These are phyloP conservation scores for Drosophila meridiana DNA, from an alignment of 2,888 invertebrate genomes.

Conservation along the genomic window DNA sequence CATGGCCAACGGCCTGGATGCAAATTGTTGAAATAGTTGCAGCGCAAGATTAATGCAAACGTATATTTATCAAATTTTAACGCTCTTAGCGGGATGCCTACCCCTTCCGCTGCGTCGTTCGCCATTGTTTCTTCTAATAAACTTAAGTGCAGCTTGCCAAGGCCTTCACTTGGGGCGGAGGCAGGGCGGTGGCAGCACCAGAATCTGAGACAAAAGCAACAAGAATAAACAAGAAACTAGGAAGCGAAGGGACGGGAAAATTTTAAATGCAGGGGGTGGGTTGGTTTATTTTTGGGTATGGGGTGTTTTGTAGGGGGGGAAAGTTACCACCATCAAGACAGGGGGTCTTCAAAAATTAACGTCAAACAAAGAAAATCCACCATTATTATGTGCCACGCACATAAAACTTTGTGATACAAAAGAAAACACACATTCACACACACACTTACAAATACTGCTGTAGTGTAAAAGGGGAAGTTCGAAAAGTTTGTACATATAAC, in stretches of 20 bases:
- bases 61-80: constrained; percentile 71
- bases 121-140: constrained; percentile 74
- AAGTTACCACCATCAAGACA: too few species aligned
- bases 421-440: constrained; percentile 25
- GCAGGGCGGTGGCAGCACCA: constrained; percentile 21
- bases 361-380: constrained; percentile 82
- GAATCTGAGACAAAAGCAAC: constrained; percentile 70
- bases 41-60: constrained; percentile 68
- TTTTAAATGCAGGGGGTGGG: too few species aligned
- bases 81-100: constrained; percentile 41
- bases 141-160: constrained; percentile 76
- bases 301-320: too few species aligned
- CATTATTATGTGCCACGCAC: constrained; percentile 83
- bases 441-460: not conserved
- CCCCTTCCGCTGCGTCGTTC: not conserved
- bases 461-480: constrained; percentile 23
- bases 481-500: too few species aligned
- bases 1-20: constrained; percentile 47
- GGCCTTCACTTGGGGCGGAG: not conserved
- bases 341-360: too few species aligned
- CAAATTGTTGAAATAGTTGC: constrained; percentile 73
- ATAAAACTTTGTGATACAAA: constrained; percentile 63
- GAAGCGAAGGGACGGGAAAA: too few species aligned
- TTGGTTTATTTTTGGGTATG: too few species aligned
- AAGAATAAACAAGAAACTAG: too few species aligned